Evolutionary conservation across 2,797 vertebrate species (phyloP), one percentile per base, ranked within the genome.

Genomic region (Acrocephalus scirpaceus): DNA sequence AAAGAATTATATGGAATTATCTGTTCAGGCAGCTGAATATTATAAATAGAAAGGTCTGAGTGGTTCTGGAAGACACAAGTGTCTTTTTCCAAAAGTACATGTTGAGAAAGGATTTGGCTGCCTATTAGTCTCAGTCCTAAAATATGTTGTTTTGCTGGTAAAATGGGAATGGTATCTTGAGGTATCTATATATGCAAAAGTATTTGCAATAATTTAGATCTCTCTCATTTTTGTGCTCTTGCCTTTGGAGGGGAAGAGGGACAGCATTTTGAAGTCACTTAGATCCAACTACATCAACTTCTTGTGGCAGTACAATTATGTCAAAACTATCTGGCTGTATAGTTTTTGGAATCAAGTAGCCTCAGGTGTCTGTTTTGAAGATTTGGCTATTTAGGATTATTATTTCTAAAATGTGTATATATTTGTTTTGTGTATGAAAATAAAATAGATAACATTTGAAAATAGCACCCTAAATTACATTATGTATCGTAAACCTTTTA

Each of bases 21-120:
- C 80, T 93, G 9, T 76, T 75, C 48, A 82, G 74, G 60, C 61
- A 95, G 77, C 18, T 70, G 45, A 85, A 73, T 47, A 13, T 88
- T 93, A 73, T 80, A 96, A 96, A 95, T 67, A 90, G 74, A 79
- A 78, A 71, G 20, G 54, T 93, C 64, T 88, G 74, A 93, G 54
- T 79, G 45, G 36, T 88, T 75, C 65, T 96, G 73, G 57, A 87
- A 88, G 54, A 88, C 34, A 40, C n/a, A 72, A 45, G 10, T 48
- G 45, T 86, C 13, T 66, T 87, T 93, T 93, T 83, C 66, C 44
- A 48, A 66, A 90, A 86, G 40, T 16, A 44, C 34, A 11, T 32
- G 10, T 15, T 62, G 29, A 90, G 83, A 84, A 42, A 81, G 42
- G 70, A 77, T 66, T 95, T 80, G 76, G n/a, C 76, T 88, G 76